Conservation (phyloP, 2,113 vertebrate genomes). For the Gallinago undulata region DNA sequence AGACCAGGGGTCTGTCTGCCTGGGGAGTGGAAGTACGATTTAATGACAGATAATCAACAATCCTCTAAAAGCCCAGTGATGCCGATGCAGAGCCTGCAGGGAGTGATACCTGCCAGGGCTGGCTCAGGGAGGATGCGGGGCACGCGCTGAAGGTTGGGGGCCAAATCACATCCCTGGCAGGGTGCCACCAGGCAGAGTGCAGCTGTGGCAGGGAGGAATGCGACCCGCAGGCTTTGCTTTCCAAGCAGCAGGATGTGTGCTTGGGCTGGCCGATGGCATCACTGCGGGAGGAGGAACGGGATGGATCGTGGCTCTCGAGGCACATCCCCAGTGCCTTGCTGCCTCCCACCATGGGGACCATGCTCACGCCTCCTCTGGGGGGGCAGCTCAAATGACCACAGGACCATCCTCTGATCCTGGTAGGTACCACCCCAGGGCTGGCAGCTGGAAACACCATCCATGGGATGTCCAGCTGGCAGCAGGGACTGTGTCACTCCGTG, state of each 20-base stretch:
- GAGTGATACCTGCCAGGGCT: neutral
- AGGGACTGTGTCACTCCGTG: fast-evolving
- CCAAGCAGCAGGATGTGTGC: neutral
- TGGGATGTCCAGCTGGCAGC: neutral
- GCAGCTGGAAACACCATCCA: neutral
- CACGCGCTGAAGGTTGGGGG: fast-evolving
- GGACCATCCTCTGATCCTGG: neutral
- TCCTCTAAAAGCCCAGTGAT: neutral
- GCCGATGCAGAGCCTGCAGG: neutral
- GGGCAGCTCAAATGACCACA: neutral
- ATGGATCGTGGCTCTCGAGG: fast-evolving
- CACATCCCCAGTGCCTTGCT: neutral
- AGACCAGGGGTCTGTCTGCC: neutral
- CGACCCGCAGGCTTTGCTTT: neutral
- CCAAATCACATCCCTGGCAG: neutral
- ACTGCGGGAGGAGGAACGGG: fast-evolving
- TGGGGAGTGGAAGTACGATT: neutral
- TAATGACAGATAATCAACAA: neutral
- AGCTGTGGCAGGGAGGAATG: neutral
- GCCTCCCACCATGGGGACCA: neutral
- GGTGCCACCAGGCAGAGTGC: neutral
- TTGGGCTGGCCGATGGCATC: neutral
- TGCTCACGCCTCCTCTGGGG: neutral
- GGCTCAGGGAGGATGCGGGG: neutral
- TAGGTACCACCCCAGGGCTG: neutral